Evolutionary conservation across 2,113 vertebrate genomes (phyloP).

Genomic region (Archilochus colubris): DNA sequence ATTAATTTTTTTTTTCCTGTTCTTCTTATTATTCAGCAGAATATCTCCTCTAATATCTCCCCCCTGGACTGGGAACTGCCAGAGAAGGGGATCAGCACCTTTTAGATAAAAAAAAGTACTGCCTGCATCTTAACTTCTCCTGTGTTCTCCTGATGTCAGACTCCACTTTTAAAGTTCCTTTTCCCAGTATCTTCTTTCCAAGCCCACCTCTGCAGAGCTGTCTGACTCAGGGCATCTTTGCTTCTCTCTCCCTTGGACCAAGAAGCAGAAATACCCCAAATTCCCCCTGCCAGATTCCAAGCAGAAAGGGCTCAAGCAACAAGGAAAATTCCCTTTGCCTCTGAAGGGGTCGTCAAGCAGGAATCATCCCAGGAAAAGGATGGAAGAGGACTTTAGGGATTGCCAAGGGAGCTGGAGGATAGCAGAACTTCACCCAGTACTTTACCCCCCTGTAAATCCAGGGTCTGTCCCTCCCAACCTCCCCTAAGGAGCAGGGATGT

Average conservation of each 20-base stretch:
- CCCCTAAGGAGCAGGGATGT: not conserved
- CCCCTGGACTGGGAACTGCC: not conserved
- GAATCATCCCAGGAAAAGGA: not conserved
- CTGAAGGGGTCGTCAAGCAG: not conserved
- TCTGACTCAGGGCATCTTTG: fast-evolving
- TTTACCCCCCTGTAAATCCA: not conserved
- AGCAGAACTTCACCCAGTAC: not conserved
- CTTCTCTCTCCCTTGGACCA: not conserved
- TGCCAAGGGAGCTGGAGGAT: not conserved
- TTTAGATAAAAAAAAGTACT: fast-evolving
- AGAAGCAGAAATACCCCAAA: not conserved
- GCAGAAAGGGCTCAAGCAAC: fast-evolving
- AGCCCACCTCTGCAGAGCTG: fast-evolving
- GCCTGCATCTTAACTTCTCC: not conserved
- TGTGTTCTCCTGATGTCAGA: fast-evolving
- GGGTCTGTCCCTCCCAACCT: not conserved
- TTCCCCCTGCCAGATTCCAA: not conserved
- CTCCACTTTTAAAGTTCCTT: not conserved
- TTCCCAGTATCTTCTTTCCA: not conserved
- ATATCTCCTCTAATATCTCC: not conserved
- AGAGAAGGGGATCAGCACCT: not conserved
- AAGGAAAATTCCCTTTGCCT: fast-evolving
- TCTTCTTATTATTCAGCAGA: not conserved
- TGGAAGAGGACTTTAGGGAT: not conserved
- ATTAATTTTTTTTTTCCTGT: too few relatives aligned